Percentiles rank a stretch among this genome's conserved stretches.
Evolutionary conservation across 2,113 vertebrate species (phyloP).

Genomic region (Cryptomyrus ogoouensis): DNA sequence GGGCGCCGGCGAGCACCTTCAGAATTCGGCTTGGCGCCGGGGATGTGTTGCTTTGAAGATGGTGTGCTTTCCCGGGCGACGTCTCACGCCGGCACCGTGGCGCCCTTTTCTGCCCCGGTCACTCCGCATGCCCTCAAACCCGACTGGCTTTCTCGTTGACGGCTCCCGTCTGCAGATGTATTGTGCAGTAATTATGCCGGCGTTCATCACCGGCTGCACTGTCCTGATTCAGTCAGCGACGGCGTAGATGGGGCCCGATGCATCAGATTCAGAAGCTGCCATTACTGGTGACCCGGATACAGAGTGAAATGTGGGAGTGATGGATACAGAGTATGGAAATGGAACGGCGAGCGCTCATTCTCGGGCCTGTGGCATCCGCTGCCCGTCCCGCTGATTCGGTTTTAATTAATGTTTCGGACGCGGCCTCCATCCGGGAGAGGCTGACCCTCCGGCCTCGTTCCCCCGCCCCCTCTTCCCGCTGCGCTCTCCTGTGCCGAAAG

Average conservation of each 20-base stretch:
- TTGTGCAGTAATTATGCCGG: slow-evolving; percentile 52
- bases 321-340: background rate
- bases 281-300: slow-evolving; percentile 12
- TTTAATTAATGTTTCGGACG: background rate
- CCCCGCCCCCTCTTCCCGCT: background rate
- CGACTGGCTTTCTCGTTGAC: slow-evolving; percentile 34
- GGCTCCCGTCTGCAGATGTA: slow-evolving; percentile 37
- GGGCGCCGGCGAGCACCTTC: too few species aligned
- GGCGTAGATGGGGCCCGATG: slow-evolving; percentile 32
- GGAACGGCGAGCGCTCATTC: background rate
- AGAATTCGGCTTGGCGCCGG: background rate
- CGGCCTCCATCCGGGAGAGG: background rate
- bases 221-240: slow-evolving; percentile 49
- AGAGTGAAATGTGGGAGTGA: background rate
- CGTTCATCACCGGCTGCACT: slow-evolving; percentile 48
- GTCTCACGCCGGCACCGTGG: background rate
- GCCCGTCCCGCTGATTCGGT: background rate
- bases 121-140: background rate
- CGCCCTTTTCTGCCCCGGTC: background rate
- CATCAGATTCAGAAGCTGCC: slow-evolving; percentile 23
- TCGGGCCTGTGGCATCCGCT: background rate
- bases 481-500: background rate
- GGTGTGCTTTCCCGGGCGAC: background rate
- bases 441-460: background rate
- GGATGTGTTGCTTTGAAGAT: background rate